Evolutionary conservation across 2,797 vertebrate species (phyloP), one percentile per base, ranked within the genome.

Genomic region (Pantherophis vulpinus): DNA sequence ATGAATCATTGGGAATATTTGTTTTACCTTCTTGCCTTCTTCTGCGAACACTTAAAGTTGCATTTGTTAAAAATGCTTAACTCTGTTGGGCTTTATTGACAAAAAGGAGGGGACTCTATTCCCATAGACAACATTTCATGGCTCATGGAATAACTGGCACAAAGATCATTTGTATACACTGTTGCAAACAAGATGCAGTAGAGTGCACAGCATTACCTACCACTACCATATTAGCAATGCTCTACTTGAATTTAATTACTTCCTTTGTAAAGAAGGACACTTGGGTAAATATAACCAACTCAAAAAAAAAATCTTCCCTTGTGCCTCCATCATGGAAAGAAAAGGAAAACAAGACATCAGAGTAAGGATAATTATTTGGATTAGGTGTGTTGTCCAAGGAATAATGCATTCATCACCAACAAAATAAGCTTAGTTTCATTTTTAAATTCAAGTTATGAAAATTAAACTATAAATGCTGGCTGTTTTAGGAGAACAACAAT

Each of bases 181-280:
- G 88, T 37, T 93, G 94, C 94, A 97, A 97, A 95, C 92, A 96
- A 93, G 93, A 93, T 66, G 90, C 93, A 96, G 94, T 79, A 90
- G 91, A 95, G 89, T 92, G 83, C 88, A 66, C 83, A 92, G 90
- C 74, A 93, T 93, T 89, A 96, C 32, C 89, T 94, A 94, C 2
- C 1, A 93, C 90, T 94, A 94, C 86, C 89, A 94, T 63, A 87
- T 89, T 95, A 95, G 94, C 95, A 93, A 47, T 96, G 54, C 51
- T 94, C 61, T 92, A 18, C 63, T 94, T 94, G 92, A 87, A 93
- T 88, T 54, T 74, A 95, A 96, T 95, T 96, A 95, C 96, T 94
- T 94, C 88, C 87, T 94, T 27, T 1, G 94, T 95, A 95, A 96
- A 96, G 47, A 74, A 97, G 95, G 37, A 86, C 93, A 94, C 2